phyloP scores from a whole-genome alignment of 2,888 invertebrate genomes.

The Chouioia cunea region DNA sequence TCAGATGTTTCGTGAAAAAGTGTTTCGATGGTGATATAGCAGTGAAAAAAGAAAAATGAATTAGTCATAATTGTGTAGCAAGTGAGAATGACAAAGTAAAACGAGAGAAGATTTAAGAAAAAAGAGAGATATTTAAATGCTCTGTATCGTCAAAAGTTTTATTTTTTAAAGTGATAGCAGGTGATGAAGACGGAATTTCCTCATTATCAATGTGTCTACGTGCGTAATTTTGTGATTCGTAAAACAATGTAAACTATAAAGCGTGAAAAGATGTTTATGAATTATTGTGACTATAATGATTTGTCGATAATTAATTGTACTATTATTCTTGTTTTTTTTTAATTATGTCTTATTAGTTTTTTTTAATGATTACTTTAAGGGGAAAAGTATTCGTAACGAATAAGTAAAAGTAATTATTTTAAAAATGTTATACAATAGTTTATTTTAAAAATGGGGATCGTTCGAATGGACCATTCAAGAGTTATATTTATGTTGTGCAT shows the following conservation, averaged over 20 bases:
- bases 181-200: constrained; percentile 14
- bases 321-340: constrained; percentile 12
- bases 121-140: constrained; percentile 24
- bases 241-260: constrained; percentile 41
- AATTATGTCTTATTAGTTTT: constrained; percentile 35
- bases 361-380: constrained; percentile 39
- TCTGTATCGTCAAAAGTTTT: constrained; percentile 34
- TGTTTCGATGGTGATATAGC: too few relatives aligned
- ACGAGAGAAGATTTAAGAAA: constrained; percentile 11
- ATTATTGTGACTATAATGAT: constrained; percentile 27
- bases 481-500: constrained; percentile 29
- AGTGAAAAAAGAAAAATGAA: background rate
- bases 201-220: constrained; percentile 46
- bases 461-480: constrained; percentile 23
- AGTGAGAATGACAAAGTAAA: background rate
- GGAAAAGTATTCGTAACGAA: constrained; percentile 26
- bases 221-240: constrained; percentile 48
- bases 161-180: constrained; percentile 30
- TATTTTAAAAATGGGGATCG: constrained; percentile 19
- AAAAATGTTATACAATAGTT: constrained; percentile 24
- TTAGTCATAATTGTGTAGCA: constrained; percentile 27
- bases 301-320: too few relatives aligned
- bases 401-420: constrained; percentile 36
- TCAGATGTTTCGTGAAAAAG: too few relatives aligned
- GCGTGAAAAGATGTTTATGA: constrained; percentile 38